Evolutionary conservation across 92 coral and sea anemone species (phyloP).

Genomic region (Epizoanthus rinbou): DNA sequence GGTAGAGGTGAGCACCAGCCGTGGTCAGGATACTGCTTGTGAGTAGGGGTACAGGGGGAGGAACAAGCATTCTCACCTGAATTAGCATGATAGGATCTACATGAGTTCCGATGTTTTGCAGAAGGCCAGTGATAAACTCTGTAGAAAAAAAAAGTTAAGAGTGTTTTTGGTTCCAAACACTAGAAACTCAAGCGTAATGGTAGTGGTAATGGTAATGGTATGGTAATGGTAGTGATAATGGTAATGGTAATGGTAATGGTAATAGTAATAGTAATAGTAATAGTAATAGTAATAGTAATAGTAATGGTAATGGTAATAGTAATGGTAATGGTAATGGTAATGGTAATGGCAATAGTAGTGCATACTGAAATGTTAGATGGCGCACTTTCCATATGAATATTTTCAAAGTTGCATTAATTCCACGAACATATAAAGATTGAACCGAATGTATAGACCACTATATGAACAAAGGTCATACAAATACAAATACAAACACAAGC

Average conservation of each 20-base stretch:
- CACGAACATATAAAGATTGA: too few species aligned
- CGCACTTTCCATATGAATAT: too few species aligned
- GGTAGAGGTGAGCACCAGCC: too few species aligned
- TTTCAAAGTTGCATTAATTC: too few species aligned
- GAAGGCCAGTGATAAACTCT: constrained; percentile 94
- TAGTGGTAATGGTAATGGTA: background rate
- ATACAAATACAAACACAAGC: too few species aligned
- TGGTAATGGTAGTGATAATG: background rate
- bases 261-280: background rate
- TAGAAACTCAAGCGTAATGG: background rate
- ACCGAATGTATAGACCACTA: too few species aligned
- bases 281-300: background rate
- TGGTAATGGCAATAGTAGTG: background rate
- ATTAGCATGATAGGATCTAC: constrained; percentile 96
- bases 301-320: background rate
- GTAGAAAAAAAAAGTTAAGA: background rate
- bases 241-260: background rate
- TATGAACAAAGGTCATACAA: too few species aligned
- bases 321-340: background rate
- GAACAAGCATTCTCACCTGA: constrained; percentile 57
- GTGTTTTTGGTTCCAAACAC: too few species aligned
- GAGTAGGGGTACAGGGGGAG: background rate
- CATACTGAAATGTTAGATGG: too few species aligned
- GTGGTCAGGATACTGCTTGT: too few species aligned
- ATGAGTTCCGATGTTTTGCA: constrained; percentile 96